These are phyloP conservation scores for Eupithecia dodoneata DNA, from an alignment of 2,888 invertebrate species.

Conservation along the genomic window DNA sequence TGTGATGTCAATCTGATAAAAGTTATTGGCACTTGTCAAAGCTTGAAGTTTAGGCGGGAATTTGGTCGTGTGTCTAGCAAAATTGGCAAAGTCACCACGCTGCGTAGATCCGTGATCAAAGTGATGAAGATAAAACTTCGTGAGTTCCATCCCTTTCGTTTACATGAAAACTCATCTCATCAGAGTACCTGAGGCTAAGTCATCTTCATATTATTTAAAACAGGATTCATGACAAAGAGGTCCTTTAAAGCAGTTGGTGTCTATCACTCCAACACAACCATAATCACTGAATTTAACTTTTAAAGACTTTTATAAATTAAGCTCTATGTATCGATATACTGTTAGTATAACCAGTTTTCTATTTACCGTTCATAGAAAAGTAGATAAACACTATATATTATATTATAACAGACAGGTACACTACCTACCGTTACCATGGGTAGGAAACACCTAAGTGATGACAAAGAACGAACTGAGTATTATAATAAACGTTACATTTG, in stretches of 20 bases:
- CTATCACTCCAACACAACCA: neutral
- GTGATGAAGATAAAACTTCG: conserved; percentile 83
- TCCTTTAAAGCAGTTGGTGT: neutral
- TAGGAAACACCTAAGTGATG: neutral
- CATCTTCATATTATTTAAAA: neutral
- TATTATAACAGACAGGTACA: neutral
- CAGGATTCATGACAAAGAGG: neutral
- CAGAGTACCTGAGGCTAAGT: neutral
- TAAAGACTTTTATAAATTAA: neutral
- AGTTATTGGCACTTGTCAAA: conserved; percentile 62
- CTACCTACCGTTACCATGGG: neutral
- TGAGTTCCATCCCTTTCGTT: conserved; percentile 56
- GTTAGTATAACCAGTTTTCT: neutral
- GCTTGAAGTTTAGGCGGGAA: conserved; percentile 62
- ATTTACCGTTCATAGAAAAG: neutral
- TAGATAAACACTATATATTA: neutral
- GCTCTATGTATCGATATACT: neutral
- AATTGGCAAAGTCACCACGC: conserved; percentile 71
- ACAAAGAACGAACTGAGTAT: neutral
- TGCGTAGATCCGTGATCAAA: conserved; percentile 80
- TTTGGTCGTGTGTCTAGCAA: conserved; percentile 58
- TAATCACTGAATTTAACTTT: neutral
- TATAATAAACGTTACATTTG: neutral
- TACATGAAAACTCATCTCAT: too few species aligned
- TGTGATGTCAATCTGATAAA: conserved; percentile 53